Conservation (phyloP, 2,113 vertebrate species). For the Podarcis cretensis region DNA sequence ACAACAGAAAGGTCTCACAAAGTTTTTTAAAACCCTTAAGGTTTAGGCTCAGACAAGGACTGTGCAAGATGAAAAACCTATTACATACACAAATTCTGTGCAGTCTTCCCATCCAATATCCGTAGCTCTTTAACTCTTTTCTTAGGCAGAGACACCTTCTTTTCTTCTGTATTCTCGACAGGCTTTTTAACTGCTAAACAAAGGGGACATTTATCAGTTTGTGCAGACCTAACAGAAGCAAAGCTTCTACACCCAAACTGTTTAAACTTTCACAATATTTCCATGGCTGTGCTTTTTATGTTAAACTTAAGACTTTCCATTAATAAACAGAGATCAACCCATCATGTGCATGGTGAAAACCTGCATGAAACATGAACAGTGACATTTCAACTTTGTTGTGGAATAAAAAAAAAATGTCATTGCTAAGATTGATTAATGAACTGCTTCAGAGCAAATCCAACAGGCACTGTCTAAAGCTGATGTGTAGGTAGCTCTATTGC, state of each 20-base stretch:
- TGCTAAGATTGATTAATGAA: background rate
- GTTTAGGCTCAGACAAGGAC: background rate
- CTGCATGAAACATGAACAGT: background rate
- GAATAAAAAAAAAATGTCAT: background rate
- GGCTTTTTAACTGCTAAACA: slow-evolving; percentile 85
- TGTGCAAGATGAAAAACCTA: background rate
- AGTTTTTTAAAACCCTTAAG: background rate
- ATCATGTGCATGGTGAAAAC: background rate
- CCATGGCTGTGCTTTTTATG: too few relatives aligned
- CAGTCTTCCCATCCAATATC: slow-evolving; percentile 91
- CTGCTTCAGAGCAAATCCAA: background rate
- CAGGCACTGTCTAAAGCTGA: background rate
- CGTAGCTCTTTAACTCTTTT: slow-evolving; percentile 93
- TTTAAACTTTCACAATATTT: background rate
- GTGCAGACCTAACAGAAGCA: slow-evolving; percentile 1
- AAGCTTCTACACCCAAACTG: background rate
- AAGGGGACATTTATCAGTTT: slow-evolving; percentile 40
- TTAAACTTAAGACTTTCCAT: background rate
- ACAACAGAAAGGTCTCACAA: background rate
- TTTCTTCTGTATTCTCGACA: slow-evolving; percentile 82
- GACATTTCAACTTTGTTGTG: background rate
- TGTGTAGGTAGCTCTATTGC: accelerated
- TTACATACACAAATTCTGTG: slow-evolving; percentile 95
- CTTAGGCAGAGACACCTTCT: slow-evolving; percentile 81
- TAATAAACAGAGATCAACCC: background rate